Evolutionary conservation across 2,113 vertebrate genomes (phyloP).

Genomic region (Nipponia nippon): DNA sequence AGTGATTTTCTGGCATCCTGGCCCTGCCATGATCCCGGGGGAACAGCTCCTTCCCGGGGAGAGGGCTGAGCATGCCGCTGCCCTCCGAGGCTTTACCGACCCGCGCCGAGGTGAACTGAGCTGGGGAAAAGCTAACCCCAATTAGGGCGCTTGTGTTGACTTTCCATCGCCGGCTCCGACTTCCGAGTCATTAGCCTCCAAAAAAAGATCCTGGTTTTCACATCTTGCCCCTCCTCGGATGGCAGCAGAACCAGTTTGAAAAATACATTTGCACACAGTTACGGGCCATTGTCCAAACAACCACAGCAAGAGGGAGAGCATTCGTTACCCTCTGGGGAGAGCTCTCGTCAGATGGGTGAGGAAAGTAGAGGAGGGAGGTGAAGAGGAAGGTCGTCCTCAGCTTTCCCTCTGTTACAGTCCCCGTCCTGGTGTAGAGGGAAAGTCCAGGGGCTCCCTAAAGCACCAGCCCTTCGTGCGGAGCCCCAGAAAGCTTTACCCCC

Average conservation of each 20-base stretch:
- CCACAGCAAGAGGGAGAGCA: not conserved
- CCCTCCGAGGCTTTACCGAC: not conserved
- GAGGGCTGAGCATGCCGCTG: not conserved
- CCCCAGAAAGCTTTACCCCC: not conserved
- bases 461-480: not conserved
- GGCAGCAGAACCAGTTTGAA: not conserved
- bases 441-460: not conserved
- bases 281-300: not conserved
- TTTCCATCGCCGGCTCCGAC: not conserved
- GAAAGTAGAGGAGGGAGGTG: not conserved
- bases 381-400: not conserved
- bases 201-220: not conserved
- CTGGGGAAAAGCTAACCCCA: not conserved
- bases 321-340: rapidly evolving
- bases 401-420: not conserved
- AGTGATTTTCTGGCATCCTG: rapidly evolving
- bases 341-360: rapidly evolving
- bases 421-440: not conserved
- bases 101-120: rapidly evolving
- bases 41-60: not conserved
- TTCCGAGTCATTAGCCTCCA: not conserved
- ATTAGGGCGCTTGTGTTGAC: not conserved
- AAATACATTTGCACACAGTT: not conserved
- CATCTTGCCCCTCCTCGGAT: not conserved
- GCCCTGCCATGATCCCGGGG: rapidly evolving